phyloP scores from a whole-genome alignment of 1,140 invertebrate genomes.

The Nymphalis io region DNA sequence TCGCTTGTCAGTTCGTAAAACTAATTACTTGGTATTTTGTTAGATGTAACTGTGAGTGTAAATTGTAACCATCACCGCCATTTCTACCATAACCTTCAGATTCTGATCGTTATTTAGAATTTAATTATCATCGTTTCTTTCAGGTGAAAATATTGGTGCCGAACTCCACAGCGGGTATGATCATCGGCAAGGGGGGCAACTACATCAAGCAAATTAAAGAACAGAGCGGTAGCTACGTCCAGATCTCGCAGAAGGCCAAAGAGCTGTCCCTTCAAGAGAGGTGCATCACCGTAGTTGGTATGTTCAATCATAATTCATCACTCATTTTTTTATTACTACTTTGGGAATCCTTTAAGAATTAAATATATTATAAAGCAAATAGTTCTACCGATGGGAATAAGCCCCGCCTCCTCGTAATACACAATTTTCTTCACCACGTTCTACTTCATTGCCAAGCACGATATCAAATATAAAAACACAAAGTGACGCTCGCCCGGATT shows the following conservation, averaged over 20 bases:
- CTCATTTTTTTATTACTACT: background rate
- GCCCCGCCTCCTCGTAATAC: too few species aligned
- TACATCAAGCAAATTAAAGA: slow-evolving; percentile 99
- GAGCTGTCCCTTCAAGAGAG: slow-evolving; percentile 97
- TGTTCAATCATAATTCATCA: slow-evolving; percentile 50
- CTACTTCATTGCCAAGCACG: too few species aligned
- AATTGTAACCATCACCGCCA: too few species aligned
- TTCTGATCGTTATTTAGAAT: too few species aligned
- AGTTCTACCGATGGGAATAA: too few species aligned
- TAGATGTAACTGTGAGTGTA: too few species aligned
- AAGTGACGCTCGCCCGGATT: too few species aligned
- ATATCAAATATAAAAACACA: too few species aligned
- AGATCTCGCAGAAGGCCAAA: slow-evolving; percentile 99
- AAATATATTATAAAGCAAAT: too few species aligned
- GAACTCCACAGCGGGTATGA: slow-evolving; percentile 99
- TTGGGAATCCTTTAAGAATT: background rate
- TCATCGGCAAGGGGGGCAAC: slow-evolving; percentile 98
- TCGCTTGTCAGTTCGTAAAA: too few species aligned
- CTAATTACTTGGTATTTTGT: background rate
- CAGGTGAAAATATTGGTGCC: slow-evolving; percentile 98
- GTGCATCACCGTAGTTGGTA: slow-evolving; percentile 97
- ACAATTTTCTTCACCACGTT: too few species aligned
- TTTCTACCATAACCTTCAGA: too few species aligned
- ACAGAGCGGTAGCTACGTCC: slow-evolving; percentile 97
- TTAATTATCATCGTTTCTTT: slow-evolving; percentile 23